Conservation (phyloP, 2,113 vertebrate species). For the Anhinga rufa region DNA sequence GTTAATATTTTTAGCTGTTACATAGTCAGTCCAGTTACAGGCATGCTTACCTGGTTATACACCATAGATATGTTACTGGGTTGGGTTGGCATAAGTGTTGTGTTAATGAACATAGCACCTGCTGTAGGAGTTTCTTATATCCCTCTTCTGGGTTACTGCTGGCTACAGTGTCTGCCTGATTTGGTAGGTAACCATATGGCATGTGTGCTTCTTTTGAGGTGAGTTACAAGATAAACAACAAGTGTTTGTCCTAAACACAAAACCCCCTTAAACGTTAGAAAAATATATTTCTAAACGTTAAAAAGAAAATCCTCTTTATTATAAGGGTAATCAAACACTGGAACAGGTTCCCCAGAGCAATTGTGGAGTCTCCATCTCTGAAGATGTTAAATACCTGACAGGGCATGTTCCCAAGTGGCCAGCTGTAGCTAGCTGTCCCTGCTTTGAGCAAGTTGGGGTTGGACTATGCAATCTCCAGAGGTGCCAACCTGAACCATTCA, state of each 20-base stretch:
- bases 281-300: not conserved
- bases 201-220: too few relatives aligned
- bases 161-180: not conserved
- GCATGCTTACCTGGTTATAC: fast-evolving
- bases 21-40: fast-evolving
- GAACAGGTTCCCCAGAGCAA: not conserved
- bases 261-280: not conserved
- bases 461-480: not conserved
- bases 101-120: too few relatives aligned
- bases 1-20: fast-evolving
- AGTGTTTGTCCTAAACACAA: not conserved
- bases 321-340: not conserved
- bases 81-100: not conserved
- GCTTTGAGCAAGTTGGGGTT: not conserved
- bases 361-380: not conserved
- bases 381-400: not conserved
- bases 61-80: fast-evolving
- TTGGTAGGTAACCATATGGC: fast-evolving
- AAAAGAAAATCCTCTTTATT: fast-evolving
- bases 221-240: not conserved
- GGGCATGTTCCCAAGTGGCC: not conserved
- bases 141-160: not conserved
- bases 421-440: not conserved
- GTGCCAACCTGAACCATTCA: not conserved
- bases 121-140: not conserved